These are phyloP conservation scores for Protobothrops mucrosquamatus DNA, from an alignment of 2,113 vertebrate species.

Conservation along the genomic window DNA sequence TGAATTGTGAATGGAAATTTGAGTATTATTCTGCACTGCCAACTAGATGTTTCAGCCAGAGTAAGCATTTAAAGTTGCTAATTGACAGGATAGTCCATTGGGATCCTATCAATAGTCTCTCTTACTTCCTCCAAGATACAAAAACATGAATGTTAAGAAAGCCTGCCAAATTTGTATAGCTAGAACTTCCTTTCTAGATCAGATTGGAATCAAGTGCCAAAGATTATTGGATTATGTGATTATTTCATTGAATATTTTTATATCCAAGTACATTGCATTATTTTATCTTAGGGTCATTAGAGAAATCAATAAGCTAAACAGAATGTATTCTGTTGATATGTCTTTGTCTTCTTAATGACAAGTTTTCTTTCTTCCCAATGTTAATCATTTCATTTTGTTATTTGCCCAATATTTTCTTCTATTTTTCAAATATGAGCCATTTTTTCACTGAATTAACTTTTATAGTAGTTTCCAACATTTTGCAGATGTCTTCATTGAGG, in stretches of 20 bases:
- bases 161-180: not conserved
- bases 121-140: not conserved
- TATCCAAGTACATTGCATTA: not conserved
- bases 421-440: not conserved
- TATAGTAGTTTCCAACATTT: not conserved
- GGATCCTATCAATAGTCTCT: not conserved
- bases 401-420: not conserved
- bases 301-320: not conserved
- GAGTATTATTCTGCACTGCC: not conserved
- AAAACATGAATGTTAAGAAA: not conserved
- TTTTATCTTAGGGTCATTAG: not conserved
- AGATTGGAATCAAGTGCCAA: not conserved
- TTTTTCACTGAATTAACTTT: not conserved
- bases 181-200: not conserved
- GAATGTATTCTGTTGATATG: not conserved
- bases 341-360: not conserved
- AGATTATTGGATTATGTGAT: not conserved
- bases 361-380: not conserved
- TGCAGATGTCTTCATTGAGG: not conserved
- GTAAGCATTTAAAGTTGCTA: not conserved
- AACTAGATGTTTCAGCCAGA: not conserved
- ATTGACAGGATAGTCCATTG: not conserved
- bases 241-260: not conserved
- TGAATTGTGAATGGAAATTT: not conserved
- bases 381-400: not conserved